Evolutionary conservation across 2,888 invertebrate genomes (phyloP).

Genomic region (Diplazon laetatorius): DNA sequence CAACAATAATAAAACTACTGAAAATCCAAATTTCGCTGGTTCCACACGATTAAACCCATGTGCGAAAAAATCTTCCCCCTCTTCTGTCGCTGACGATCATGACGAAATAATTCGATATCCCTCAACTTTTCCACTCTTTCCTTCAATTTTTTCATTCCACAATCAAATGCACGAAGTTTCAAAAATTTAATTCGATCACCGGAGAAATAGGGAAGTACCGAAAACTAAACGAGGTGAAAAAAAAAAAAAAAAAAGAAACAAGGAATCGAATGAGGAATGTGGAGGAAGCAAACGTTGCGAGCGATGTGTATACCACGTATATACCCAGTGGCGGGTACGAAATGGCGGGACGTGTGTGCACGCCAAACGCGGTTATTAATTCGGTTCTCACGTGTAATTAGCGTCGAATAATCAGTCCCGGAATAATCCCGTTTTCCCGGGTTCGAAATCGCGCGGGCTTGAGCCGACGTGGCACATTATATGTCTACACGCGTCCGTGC

Average conservation of each 20-base stretch:
- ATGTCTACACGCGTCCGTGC: conserved; percentile 58
- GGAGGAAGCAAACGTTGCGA: background rate
- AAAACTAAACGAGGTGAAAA: conserved; percentile 2
- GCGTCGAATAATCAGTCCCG: conserved; percentile 65
- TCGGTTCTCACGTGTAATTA: conserved; percentile 64
- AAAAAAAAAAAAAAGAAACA: too few species aligned
- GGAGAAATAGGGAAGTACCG: conserved; percentile 32
- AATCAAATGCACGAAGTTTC: conserved; percentile 40
- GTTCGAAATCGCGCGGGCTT: conserved; percentile 54
- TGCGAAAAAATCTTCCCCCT: too few species aligned
- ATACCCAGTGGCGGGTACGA: too few species aligned
- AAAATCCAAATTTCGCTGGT: too few species aligned
- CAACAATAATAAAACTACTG: too few species aligned
- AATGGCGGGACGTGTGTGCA: too few species aligned
- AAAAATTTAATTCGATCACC: conserved; percentile 34
- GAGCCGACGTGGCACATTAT: conserved; percentile 56
- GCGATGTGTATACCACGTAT: conserved; percentile 52
- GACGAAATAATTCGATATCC: too few species aligned
- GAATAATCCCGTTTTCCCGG: conserved; percentile 62
- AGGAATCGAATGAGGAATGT: too few species aligned
- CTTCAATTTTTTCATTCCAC: too few species aligned
- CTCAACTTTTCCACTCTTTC: too few species aligned
- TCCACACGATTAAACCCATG: too few species aligned
- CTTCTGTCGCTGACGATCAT: too few species aligned
- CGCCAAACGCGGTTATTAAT: conserved; percentile 63